Evolutionary conservation across 2,888 invertebrate genomes (phyloP), one percentile per base, ranked within the genome.

Genomic region (Bombylius major): DNA sequence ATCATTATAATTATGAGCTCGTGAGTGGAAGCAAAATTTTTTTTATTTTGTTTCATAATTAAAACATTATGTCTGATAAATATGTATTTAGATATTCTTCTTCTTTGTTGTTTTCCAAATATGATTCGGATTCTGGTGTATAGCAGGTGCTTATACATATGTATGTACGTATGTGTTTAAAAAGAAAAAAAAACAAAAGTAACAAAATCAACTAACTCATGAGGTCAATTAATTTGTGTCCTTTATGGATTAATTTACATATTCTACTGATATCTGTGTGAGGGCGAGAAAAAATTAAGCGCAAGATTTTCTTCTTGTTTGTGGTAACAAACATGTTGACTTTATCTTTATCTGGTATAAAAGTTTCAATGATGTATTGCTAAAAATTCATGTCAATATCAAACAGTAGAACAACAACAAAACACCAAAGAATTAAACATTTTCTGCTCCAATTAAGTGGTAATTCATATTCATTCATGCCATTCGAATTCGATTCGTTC

Each of bases 381-480:
- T 34, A 47, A 23, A 3, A 23, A 23, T 23, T 23, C 23, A 23
- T 3, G 23, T 23, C 23, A 23, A 23, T 23, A 23, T 23, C 47
- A 23, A 36, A 36, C 6, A 36, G 36, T 6, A 36, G 9, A 36
- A 36, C 36, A 36, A 36, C 36, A 36, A 36, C 9, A 36, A 36
- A 36, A 36, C 6, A 9, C 6, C 36, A 36, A 36, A 1, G 9
- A 36, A 36, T 42, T 42, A 42, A 48, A 5, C 33, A 48, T 54
- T 50, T 33, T 32, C 50, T 50, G 44, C 51, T 55, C 55, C 55
- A 55, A 55, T 55, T 55, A 55, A 55, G 55, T 55, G 55, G 55
- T 55, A 55, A 55, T 55, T 55, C 55, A 55, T 55, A 55, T 55
- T 55, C 55, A 55, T 55, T 55, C 55, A 47, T 54, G 54, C 54